Evolutionary conservation across 2,113 vertebrate species (phyloP).

Genomic region (Ammodytes marinus): DNA sequence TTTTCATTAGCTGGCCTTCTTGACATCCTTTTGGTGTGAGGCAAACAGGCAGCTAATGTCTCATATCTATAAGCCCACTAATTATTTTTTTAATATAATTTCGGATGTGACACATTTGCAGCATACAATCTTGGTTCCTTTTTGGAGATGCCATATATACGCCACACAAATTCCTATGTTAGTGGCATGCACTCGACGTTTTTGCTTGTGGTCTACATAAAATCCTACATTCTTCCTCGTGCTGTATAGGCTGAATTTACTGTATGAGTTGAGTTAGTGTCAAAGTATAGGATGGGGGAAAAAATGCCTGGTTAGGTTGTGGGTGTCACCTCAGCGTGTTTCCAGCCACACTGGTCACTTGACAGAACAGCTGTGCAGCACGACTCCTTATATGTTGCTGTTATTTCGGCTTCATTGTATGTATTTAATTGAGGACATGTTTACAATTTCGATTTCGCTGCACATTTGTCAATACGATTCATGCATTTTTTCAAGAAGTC

Average conservation of each 20-base stretch:
- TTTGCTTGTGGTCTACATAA: slow-evolving; percentile 28
- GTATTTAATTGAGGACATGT: not conserved
- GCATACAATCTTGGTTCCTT: not conserved
- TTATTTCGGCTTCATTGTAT: not conserved
- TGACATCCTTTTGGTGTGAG: not conserved
- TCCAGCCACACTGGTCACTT: slow-evolving; percentile 61
- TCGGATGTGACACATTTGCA: not conserved
- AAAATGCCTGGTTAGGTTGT: slow-evolving; percentile 51
- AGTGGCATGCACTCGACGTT: not conserved
- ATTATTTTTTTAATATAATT: not conserved
- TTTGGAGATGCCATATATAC: not conserved
- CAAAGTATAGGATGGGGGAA: slow-evolving; percentile 17
- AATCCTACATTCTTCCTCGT: slow-evolving; percentile 29
- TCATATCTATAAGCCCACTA: not conserved
- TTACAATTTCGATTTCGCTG: not conserved
- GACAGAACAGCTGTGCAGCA: slow-evolving; percentile 72
- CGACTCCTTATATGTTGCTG: slow-evolving; percentile 21
- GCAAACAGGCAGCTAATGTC: not conserved
- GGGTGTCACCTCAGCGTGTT: slow-evolving; percentile 71
- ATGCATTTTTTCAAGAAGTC: not conserved
- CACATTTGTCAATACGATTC: not conserved
- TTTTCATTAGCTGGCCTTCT: not conserved
- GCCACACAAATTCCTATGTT: not conserved
- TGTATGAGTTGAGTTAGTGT: slow-evolving; percentile 15
- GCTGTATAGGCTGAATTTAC: slow-evolving; percentile 26